A percentile compares a stretch with the other conserved stretches of the same genome.
Evolutionary conservation across 2,888 invertebrate genomes (phyloP).

Genomic region (Osmoderma eremita): DNA sequence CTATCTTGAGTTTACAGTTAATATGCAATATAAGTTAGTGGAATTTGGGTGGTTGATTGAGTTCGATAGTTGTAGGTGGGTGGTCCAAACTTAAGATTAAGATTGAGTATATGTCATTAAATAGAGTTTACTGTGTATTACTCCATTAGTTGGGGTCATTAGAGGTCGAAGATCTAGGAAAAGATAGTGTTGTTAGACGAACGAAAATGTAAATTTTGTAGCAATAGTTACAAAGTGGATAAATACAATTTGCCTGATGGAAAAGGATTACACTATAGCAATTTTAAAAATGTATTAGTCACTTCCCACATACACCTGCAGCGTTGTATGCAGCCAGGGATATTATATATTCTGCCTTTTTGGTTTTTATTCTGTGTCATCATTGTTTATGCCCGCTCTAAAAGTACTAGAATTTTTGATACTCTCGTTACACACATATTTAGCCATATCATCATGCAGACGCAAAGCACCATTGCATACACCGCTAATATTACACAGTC

Average conservation of each 20-base stretch:
- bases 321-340: neutral
- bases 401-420: slow-evolving; percentile 13
- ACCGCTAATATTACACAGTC: neutral
- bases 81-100: slow-evolving; percentile 9
- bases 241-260: neutral
- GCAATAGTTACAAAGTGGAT: neutral
- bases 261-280: neutral
- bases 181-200: neutral
- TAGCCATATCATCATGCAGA: neutral
- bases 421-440: neutral
- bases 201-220: neutral
- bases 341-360: neutral
- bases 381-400: neutral
- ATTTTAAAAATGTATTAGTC: neutral
- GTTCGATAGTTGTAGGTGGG: neutral
- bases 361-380: neutral
- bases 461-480: slow-evolving; percentile 24
- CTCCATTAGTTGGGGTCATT: slow-evolving; percentile 11
- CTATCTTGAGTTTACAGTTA: slow-evolving; percentile 15
- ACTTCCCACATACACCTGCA: neutral
- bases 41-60: slow-evolving; percentile 25
- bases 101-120: slow-evolving; percentile 22
- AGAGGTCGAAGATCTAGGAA: neutral
- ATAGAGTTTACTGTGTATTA: slow-evolving; percentile 9
- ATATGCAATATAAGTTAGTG: slow-evolving; percentile 18